phyloP scores from a whole-genome alignment of 2,113 vertebrate species.

The Rhabdomys dilectus region DNA sequence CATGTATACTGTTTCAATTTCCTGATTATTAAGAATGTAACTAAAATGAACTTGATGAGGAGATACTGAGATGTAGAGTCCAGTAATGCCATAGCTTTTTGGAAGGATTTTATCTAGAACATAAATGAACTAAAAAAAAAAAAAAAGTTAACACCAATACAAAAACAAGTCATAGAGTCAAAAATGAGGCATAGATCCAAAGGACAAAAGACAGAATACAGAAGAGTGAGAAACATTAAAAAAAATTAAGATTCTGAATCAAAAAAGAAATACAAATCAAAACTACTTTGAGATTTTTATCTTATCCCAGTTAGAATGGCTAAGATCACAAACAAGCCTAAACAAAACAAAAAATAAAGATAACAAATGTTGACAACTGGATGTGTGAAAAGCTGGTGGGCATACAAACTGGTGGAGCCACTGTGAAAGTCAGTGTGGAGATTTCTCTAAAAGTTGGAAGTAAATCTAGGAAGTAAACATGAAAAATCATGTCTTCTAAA shows the following conservation, averaged over 20 bases:
- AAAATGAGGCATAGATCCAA: not conserved
- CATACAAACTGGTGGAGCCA: not conserved
- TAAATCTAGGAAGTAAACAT: not conserved
- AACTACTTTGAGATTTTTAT: not conserved
- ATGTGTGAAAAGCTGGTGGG: not conserved
- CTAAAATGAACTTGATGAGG: not conserved
- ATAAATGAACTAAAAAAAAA: no score
- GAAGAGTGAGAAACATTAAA: not conserved
- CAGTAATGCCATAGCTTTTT: not conserved
- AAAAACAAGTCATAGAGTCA: not conserved
- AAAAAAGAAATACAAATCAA: not conserved
- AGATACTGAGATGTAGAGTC: not conserved
- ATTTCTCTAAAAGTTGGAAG: not conserved
- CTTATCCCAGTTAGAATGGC: not conserved
- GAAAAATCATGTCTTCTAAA: constrained; percentile 49
- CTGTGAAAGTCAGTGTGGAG: not conserved
- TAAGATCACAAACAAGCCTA: not conserved
- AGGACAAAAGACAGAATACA: not conserved
- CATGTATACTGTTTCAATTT: not conserved
- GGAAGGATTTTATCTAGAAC: not conserved
- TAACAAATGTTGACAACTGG: not conserved
- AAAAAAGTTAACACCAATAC: not conserved
- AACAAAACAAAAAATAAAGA: not conserved
- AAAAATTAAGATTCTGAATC: not conserved
- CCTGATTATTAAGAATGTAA: not conserved